Percentiles rank a stretch among this genome's conserved stretches.
Conservation (phyloP, 2,113 vertebrate genomes). For the Canis aureus region DNA sequence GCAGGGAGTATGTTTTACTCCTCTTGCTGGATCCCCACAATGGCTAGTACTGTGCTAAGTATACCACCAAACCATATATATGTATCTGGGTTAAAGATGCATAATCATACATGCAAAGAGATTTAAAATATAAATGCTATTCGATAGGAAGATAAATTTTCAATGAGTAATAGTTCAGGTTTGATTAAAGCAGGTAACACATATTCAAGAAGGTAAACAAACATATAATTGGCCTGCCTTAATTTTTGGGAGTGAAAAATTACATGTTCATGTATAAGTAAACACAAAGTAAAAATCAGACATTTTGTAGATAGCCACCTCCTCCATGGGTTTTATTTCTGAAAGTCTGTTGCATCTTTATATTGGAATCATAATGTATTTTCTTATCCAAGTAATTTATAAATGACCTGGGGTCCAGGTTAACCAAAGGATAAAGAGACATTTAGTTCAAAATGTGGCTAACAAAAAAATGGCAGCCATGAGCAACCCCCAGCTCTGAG, state of each 20-base stretch:
- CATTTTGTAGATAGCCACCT: neutral
- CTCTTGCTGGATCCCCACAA: neutral
- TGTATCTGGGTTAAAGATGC: neutral
- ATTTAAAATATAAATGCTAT: neutral
- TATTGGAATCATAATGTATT: neutral
- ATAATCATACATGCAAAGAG: neutral
- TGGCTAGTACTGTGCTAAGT: neutral
- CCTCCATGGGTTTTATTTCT: neutral
- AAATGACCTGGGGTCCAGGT: neutral
- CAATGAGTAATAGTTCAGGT: neutral
- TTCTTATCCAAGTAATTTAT: neutral
- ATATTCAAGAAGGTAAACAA: neutral
- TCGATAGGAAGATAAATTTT: constrained; percentile 6
- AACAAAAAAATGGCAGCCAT: neutral
- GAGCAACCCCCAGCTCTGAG: neutral
- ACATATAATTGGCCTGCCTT: neutral
- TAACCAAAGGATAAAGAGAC: neutral
- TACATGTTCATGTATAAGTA: neutral
- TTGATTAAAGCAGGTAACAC: neutral
- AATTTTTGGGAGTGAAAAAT: neutral
- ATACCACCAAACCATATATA: neutral
- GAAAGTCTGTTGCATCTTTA: neutral
- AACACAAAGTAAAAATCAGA: neutral
- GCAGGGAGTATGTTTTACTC: neutral
- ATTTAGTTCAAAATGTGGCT: neutral